Conservation (phyloP, 1,140 invertebrate species). For the Drosophila sproati region DNA sequence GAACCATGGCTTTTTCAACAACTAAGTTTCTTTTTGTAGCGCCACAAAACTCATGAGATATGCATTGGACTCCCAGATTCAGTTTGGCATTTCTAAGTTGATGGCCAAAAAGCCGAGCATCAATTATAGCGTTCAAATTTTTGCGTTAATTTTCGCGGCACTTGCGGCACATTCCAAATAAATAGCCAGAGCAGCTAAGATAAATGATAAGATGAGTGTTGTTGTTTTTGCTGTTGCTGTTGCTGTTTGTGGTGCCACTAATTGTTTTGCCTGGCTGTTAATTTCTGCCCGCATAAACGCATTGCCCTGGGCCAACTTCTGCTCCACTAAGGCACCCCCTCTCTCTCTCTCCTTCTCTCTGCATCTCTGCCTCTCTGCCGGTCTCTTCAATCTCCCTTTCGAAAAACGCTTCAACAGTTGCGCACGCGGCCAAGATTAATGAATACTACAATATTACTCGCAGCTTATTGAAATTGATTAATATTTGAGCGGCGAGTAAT, state of each 20-base stretch:
- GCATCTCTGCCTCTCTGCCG: background rate
- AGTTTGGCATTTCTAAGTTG: slow-evolving; percentile 3
- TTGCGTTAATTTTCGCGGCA: slow-evolving; percentile 80
- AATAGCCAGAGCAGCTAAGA: slow-evolving; percentile 53
- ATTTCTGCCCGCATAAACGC: slow-evolving; percentile 81
- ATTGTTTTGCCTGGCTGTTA: slow-evolving; percentile 78
- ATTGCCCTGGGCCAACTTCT: slow-evolving; percentile 70
- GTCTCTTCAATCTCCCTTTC: background rate
- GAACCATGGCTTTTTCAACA: background rate
- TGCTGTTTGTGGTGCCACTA: slow-evolving; percentile 55
- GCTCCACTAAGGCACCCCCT: slow-evolving; percentile 64
- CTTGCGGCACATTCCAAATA: slow-evolving; percentile 79
- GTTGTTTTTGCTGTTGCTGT: slow-evolving; percentile 14
- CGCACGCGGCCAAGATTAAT: slow-evolving; percentile 81
- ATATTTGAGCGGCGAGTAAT: slow-evolving; percentile 59
- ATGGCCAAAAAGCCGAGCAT: slow-evolving; percentile 43
- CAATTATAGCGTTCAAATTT: slow-evolving; percentile 69
- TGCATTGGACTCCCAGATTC: background rate
- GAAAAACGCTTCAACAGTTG: slow-evolving; percentile 76
- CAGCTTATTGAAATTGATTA: slow-evolving; percentile 77
- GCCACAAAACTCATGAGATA: background rate
- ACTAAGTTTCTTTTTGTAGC: background rate
- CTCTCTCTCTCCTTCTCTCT: background rate
- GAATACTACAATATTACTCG: slow-evolving; percentile 25
- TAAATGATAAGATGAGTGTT: slow-evolving; percentile 45